Conservation (phyloP, 1,140 invertebrate species). For the Lineus longissimus region DNA sequence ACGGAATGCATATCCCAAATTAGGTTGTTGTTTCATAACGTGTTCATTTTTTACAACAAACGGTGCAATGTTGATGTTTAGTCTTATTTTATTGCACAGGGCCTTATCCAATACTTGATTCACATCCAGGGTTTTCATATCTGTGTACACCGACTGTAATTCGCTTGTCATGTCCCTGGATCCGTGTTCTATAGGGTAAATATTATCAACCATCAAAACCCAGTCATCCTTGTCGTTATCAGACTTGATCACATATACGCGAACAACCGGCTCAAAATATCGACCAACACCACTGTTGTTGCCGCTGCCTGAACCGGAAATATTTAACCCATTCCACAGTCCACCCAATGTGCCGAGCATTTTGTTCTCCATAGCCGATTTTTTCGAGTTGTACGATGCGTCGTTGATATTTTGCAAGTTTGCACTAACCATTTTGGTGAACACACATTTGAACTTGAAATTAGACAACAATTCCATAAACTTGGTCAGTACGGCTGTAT, state of each 20-base stretch:
- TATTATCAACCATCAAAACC: conserved; percentile 4
- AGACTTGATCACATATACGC: conserved; percentile 3
- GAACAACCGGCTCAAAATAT: conserved; percentile 7
- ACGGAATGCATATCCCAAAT: background rate
- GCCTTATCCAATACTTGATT: conserved; percentile 3
- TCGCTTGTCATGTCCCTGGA: background rate
- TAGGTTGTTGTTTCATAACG: conserved; percentile 2
- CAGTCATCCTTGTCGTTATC: conserved; percentile 7
- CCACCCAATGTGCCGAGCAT: conserved; percentile 1
- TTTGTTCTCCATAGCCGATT: background rate
- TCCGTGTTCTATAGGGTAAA: background rate
- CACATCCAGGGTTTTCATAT: conserved; percentile 6
- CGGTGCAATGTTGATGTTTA: background rate
- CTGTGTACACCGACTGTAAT: background rate
- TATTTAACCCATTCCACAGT: background rate
- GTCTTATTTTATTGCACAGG: background rate
- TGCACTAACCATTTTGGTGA: background rate
- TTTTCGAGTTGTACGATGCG: conserved; percentile 2
- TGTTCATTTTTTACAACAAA: conserved; percentile 2
- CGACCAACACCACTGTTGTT: background rate
- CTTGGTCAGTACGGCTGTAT: conserved; percentile 1
- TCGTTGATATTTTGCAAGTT: conserved; percentile 8
- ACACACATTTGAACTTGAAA: conserved; percentile 8
- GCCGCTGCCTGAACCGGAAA: background rate
- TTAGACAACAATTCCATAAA: conserved; percentile 6